Evolutionary conservation across 2,888 invertebrate genomes (phyloP).

Genomic region (Julus scandinavius): DNA sequence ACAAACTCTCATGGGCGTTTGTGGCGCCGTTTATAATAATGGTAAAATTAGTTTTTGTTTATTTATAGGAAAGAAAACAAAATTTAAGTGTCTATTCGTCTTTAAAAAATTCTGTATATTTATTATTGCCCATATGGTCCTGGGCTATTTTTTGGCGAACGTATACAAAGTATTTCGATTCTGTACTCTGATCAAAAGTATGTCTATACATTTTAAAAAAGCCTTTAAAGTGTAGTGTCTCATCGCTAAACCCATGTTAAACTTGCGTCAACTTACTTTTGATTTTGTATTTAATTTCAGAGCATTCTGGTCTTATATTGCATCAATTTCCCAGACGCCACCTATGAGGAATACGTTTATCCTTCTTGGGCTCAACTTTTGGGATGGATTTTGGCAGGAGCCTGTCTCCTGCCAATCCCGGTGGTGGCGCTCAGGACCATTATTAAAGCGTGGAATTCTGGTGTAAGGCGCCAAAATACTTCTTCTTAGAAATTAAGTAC

Average conservation of each 20-base stretch:
- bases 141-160: neutral
- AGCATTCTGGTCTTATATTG: conserved; percentile 44
- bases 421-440: conserved; percentile 15
- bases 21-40: conserved; percentile 66
- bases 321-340: conserved; percentile 26
- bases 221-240: no score
- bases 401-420: conserved; percentile 49
- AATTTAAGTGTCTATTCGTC: neutral
- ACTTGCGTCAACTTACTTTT: neutral
- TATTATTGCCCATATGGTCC: conserved; percentile 7
- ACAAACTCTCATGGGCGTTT: conserved; percentile 67
- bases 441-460: neutral
- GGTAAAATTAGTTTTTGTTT: conserved; percentile 43
- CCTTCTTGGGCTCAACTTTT: conserved; percentile 22
- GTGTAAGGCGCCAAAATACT: neutral
- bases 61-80: neutral
- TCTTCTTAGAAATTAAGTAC: neutral
- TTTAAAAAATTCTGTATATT: neutral
- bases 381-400: conserved; percentile 42
- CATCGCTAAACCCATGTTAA: no score
- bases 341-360: conserved; percentile 36
- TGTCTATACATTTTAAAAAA: no score
- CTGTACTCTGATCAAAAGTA: no score
- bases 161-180: no score
- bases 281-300: neutral